phyloP scores from a whole-genome alignment of 1,140 invertebrate genomes.

The Cotesia typhae region DNA sequence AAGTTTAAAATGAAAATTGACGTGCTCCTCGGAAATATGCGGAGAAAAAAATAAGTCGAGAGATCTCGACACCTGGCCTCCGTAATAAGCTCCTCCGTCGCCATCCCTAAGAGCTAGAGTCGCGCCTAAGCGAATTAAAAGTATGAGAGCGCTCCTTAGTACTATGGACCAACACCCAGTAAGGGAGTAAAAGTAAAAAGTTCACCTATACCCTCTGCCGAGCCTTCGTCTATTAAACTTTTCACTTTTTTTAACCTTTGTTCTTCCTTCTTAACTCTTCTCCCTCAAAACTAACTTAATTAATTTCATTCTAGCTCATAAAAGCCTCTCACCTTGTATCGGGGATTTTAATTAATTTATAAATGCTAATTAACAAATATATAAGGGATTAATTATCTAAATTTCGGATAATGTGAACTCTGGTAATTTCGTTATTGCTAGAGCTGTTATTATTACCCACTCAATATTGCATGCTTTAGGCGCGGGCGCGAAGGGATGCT shows the following conservation, averaged over 20 bases:
- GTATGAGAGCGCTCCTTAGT: conserved; percentile 31
- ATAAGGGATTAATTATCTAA: too few relatives aligned
- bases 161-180: too few relatives aligned
- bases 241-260: conserved; percentile 34
- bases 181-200: conserved; percentile 30
- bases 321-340: neutral
- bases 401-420: too few relatives aligned
- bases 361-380: too few relatives aligned
- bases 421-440: too few relatives aligned
- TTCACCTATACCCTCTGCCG: neutral
- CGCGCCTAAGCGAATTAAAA: conserved; percentile 50
- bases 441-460: too few relatives aligned
- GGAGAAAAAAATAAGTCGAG: conserved; percentile 20
- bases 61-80: conserved; percentile 44
- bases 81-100: conserved; percentile 34
- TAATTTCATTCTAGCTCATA: conserved; percentile 46
- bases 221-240: conserved; percentile 43
- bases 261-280: conserved; percentile 38
- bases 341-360: too few relatives aligned
- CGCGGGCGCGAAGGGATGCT: too few relatives aligned
- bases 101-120: neutral
- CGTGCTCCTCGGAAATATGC: conserved; percentile 41
- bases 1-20: conserved; percentile 53
- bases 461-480: too few relatives aligned
- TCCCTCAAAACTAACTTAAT: conserved; percentile 41